Evolutionary conservation across 2,113 vertebrate species (phyloP).

Genomic region (Tychaedon coryphoeus): DNA sequence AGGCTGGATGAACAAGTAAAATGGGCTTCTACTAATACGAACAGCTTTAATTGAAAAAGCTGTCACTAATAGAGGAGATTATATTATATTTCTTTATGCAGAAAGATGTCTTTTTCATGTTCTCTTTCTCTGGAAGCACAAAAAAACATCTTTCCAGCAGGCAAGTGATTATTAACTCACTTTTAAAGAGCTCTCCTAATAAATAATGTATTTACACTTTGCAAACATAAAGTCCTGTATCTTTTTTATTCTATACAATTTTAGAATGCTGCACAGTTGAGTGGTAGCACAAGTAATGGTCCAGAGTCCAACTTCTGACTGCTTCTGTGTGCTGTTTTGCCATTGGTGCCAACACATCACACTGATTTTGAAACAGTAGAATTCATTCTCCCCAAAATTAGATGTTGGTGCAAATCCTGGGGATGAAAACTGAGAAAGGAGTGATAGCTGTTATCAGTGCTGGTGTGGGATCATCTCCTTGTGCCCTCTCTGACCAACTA

Average conservation of each 20-base stretch:
- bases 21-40: neutral
- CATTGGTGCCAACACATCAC: neutral
- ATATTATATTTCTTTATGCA: neutral
- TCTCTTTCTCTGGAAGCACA: neutral
- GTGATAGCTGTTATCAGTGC: neutral
- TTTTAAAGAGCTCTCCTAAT: neutral
- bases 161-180: neutral
- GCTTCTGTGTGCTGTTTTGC: neutral
- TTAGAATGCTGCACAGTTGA: neutral
- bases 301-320: neutral
- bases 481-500: neutral
- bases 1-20: neutral
- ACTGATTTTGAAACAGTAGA: neutral
- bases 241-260: neutral
- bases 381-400: neutral
- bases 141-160: neutral
- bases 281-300: neutral
- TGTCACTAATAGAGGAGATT: neutral
- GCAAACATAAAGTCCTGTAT: neutral
- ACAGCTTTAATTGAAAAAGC: constrained; percentile 6
- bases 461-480: neutral
- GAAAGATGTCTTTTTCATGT: neutral
- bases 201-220: neutral
- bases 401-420: neutral
- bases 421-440: neutral